Percentiles rank a stretch among this genome's conserved stretches.
Conservation (phyloP, 2,797 vertebrate species). For the Diglossa cyanea region DNA sequence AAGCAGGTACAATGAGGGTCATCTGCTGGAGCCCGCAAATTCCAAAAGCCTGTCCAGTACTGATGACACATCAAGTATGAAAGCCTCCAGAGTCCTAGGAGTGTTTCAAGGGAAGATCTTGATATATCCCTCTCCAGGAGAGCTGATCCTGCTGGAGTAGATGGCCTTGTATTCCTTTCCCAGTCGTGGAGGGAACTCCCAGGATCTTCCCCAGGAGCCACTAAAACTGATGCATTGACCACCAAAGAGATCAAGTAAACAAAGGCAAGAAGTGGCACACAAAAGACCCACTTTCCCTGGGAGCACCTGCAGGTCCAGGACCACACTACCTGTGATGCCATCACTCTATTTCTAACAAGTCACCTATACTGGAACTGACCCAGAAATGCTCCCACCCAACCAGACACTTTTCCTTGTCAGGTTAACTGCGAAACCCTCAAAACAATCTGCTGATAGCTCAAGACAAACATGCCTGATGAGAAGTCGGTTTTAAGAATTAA, state of each 20-base stretch:
- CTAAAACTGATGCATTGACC: background rate
- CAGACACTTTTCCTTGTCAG: background rate
- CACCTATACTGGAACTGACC: background rate
- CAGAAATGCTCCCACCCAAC: background rate
- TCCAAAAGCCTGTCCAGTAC: background rate
- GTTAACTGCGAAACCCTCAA: background rate
- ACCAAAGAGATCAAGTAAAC: background rate
- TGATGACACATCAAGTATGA: background rate
- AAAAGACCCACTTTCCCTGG: background rate
- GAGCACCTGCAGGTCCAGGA: background rate
- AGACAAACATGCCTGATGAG: background rate
- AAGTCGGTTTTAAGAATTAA: background rate
- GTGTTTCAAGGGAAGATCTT: background rate
- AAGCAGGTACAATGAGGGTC: background rate
- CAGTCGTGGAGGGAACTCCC: background rate
- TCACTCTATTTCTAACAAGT: background rate
- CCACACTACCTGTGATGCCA: fast-evolving
- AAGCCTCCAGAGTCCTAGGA: background rate
- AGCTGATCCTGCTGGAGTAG: background rate
- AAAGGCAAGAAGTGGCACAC: background rate
- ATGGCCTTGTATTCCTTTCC: background rate
- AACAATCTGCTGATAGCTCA: background rate
- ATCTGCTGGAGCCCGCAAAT: background rate
- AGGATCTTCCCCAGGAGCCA: background rate
- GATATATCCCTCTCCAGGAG: background rate